Conservation (phyloP, 2,797 vertebrate species). For the Anabacerthia variegaticeps region DNA sequence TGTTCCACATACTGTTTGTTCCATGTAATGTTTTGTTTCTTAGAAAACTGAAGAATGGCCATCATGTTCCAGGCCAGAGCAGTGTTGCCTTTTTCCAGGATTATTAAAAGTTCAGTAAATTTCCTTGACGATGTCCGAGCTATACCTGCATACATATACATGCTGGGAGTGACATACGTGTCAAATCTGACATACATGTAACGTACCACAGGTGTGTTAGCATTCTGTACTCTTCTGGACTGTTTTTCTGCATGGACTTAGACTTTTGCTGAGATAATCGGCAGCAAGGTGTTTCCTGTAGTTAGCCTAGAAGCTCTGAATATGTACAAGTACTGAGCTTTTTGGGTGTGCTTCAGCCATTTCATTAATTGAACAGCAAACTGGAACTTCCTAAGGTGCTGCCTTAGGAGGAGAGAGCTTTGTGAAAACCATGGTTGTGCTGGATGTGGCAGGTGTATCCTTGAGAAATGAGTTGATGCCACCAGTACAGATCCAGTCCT, state of each 20-base stretch:
- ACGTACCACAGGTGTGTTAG: fast-evolving
- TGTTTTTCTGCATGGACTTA: background rate
- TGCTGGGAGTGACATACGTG: background rate
- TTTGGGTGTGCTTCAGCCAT: background rate
- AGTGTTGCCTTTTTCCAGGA: background rate
- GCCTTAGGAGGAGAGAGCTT: background rate
- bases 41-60: background rate
- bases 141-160: fast-evolving
- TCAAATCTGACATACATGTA: background rate
- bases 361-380: background rate
- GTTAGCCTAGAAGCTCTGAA: background rate
- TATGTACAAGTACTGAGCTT: background rate
- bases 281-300: background rate
- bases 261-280: background rate
- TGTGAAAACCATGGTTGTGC: background rate
- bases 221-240: fast-evolving
- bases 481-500: background rate
- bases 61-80: fast-evolving
- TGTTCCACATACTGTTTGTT: background rate
- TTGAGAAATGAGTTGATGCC: background rate
- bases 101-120: background rate
- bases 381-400: background rate
- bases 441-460: fast-evolving
- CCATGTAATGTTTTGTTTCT: background rate
- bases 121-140: background rate